Evolutionary conservation across 2,888 invertebrate species (phyloP), one percentile per base, ranked within the genome.

Genomic region (Stenodera caucasica): DNA sequence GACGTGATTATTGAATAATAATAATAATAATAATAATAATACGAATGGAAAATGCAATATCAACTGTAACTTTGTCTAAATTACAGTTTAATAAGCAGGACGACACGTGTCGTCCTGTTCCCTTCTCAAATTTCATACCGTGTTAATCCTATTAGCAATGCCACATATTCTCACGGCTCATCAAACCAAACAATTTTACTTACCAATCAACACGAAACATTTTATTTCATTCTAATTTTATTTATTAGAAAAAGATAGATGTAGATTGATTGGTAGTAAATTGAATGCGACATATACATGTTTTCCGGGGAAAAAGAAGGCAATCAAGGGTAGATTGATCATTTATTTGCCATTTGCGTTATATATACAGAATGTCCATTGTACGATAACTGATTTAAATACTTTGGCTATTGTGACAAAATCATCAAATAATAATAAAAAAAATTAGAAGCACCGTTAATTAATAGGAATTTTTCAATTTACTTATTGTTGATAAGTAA

Each of bases 101-200:
- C 74, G 72, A 72, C 76, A 76, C 75, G 72, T 73, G 76, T 66
- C 64, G 60, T 53, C n/a, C 52, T 56, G 11, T 40, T 54, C 67
- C 72, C 73, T 70, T 69, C 70, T 71, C 60, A 58, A 70, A 68
- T 70, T 72, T 76, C 70, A 67, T 65, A 69, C 72, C 75, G 72
- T 73, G 74, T 72, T 78, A 80, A 80, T 78, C 77, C 74, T 72
- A 74, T 80, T 79, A 77, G 74, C 65, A 70, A 70, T 73, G 78
- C 78, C 76, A 72, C 77, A 75, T 75, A 74, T 78, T 78, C 77
- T 75, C 78, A 78, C 78, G 79, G 76, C 75, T 75, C 78, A 76
- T 77, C 76, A 73, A 75, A 72, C 68, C 18, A 56, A 40, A 23
- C 56, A 37, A n/a, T n/a, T 32, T 32, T 37, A 49, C 37, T 57